Evolutionary conservation across 2,113 vertebrate genomes (phyloP).

Genomic region (Brachyistius frenatus): DNA sequence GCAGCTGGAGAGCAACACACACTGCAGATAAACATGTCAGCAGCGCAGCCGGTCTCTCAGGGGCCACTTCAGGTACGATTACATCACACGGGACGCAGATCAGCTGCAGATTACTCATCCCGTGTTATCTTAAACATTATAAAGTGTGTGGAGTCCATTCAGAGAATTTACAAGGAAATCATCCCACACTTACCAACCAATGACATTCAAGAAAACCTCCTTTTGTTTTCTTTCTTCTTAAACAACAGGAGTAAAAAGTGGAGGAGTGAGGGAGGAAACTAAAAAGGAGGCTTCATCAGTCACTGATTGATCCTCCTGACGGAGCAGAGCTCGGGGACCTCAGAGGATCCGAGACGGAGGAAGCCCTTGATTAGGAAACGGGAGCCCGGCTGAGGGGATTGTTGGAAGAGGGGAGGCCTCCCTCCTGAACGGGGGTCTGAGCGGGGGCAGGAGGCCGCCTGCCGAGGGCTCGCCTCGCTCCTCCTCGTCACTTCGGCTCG

Average conservation of each 20-base stretch:
- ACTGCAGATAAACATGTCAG: not conserved
- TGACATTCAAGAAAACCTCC: too few species aligned
- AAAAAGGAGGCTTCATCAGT: not conserved
- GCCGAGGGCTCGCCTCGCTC: not conserved
- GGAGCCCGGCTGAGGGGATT: constrained; percentile 36
- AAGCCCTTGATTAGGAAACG: constrained; percentile 59
- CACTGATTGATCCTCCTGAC: constrained; percentile 9
- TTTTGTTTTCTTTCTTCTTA: too few species aligned
- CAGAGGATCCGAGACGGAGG: not conserved
- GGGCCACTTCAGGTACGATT: too few species aligned
- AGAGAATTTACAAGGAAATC: too few species aligned
- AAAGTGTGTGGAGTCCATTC: too few species aligned
- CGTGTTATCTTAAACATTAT: too few species aligned
- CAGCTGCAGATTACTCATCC: too few species aligned
- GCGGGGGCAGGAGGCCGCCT: constrained; percentile 13
- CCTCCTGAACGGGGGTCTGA: not conserved
- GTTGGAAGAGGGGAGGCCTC: not conserved
- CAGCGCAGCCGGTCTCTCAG: too few species aligned
- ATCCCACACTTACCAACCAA: too few species aligned
- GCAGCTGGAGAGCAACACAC: not conserved
- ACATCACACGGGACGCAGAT: too few species aligned
- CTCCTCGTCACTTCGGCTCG: constrained; percentile 2
- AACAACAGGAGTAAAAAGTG: too few species aligned
- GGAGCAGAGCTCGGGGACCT: not conserved
- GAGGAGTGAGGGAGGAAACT: too few species aligned